phyloP scores from a whole-genome alignment of 2,113 vertebrate species.

The Triplophysa dalaica region DNA sequence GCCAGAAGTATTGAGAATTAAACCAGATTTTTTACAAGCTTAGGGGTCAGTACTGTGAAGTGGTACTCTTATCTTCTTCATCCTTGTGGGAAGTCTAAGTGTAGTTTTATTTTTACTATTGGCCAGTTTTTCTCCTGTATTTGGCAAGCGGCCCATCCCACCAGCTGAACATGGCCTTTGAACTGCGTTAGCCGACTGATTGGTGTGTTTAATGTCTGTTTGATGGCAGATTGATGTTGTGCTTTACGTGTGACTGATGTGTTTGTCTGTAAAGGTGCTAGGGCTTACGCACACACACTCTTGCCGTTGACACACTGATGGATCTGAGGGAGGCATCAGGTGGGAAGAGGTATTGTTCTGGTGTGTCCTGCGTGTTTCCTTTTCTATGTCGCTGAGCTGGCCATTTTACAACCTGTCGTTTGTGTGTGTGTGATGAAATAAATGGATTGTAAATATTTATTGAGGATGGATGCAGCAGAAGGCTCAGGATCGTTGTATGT shows the following conservation, averaged over 20 bases:
- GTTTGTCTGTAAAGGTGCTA: conserved; percentile 48
- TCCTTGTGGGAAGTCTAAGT: background rate
- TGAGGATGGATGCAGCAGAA: conserved; percentile 27
- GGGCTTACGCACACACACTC: conserved; percentile 32
- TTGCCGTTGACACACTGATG: conserved; percentile 45
- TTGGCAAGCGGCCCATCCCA: conserved; percentile 7
- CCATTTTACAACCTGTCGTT: conserved; percentile 30
- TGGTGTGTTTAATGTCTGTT: conserved; percentile 18
- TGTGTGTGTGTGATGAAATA: conserved; percentile 36
- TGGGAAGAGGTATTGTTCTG: conserved; percentile 48
- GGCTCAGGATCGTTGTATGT: conserved; percentile 46
- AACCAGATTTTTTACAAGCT: background rate
- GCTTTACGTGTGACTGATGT: conserved; percentile 51
- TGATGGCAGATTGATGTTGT: conserved; percentile 56
- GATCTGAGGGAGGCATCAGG: conserved; percentile 32
- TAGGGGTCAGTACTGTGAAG: background rate
- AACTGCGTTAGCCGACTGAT: conserved; percentile 25
- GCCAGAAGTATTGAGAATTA: background rate
- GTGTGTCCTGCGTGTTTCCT: conserved; percentile 35
- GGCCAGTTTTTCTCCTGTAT: conserved; percentile 28
- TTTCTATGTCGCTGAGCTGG: conserved; percentile 45
- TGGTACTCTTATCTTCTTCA: background rate
- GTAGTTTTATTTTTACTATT: background rate
- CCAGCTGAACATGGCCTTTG: conserved; percentile 39
- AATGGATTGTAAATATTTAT: conserved; percentile 49